A percentile compares a stretch with the other conserved stretches of the same genome.
These are phyloP conservation scores for Coryphaenoides rupestris DNA, from an alignment of 2,113 vertebrate species.

Conservation along the genomic window DNA sequence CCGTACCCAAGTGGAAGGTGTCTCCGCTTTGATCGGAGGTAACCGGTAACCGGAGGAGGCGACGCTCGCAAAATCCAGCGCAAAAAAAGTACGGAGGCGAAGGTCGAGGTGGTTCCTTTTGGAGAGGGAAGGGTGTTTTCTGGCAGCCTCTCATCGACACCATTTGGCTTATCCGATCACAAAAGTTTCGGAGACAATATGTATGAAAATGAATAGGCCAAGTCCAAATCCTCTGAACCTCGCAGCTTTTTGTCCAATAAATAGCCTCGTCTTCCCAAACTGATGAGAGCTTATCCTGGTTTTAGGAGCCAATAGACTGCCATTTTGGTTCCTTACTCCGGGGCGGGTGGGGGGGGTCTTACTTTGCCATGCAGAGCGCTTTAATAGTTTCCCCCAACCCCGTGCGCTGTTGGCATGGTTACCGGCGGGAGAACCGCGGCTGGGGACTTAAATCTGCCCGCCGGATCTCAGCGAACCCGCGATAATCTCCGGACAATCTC, in stretches of 20 bases:
- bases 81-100: too few relatives aligned
- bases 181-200: slow-evolving; percentile 54
- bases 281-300: slow-evolving; percentile 70
- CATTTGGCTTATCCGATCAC: slow-evolving; percentile 32
- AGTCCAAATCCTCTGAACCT: slow-evolving; percentile 44
- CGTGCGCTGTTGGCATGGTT: slow-evolving; percentile 69
- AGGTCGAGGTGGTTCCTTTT: too few relatives aligned
- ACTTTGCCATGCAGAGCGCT: slow-evolving; percentile 60
- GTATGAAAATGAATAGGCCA: slow-evolving; percentile 64
- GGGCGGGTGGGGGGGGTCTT: too few relatives aligned
- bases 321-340: slow-evolving; percentile 43
- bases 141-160: not conserved
- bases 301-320: slow-evolving; percentile 54
- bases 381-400: slow-evolving; percentile 65
- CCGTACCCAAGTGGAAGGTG: too few relatives aligned
- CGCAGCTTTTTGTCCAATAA: slow-evolving; percentile 53
- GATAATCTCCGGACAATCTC: slow-evolving; percentile 69
- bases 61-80: too few relatives aligned
- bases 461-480: slow-evolving; percentile 60
- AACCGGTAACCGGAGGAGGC: too few relatives aligned
- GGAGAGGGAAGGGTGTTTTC: too few relatives aligned
- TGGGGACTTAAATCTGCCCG: slow-evolving; percentile 57
- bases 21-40: too few relatives aligned
- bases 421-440: slow-evolving; percentile 52
- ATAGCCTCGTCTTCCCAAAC: slow-evolving; percentile 57